Evolutionary conservation across 2,113 vertebrate species (phyloP).

Genomic region (Nyctibius bracteatus): DNA sequence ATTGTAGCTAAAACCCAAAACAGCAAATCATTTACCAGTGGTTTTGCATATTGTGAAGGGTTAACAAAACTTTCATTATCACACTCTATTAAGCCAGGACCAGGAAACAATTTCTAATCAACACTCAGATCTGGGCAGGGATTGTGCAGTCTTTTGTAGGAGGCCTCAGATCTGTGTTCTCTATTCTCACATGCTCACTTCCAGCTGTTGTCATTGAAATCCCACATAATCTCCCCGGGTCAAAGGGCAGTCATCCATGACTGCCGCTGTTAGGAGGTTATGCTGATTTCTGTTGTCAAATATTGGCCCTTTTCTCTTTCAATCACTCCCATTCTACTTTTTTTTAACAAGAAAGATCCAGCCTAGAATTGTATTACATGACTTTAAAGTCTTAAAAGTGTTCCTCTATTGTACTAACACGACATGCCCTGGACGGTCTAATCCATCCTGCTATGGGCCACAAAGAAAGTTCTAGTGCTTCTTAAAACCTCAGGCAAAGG

Average conservation of each 20-base stretch:
- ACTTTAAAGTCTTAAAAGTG: slow-evolving; percentile 85
- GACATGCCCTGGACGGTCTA: slow-evolving; percentile 68
- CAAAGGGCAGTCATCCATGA: slow-evolving; percentile 86
- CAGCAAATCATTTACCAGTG: background rate
- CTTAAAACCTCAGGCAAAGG: slow-evolving; percentile 57
- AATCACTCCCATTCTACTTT: slow-evolving; percentile 78
- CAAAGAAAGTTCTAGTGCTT: slow-evolving; percentile 71
- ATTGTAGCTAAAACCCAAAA: background rate
- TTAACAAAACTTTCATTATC: slow-evolving; percentile 75
- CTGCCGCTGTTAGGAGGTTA: slow-evolving; percentile 83
- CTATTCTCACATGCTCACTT: slow-evolving; percentile 80
- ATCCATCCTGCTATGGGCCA: slow-evolving; percentile 69
- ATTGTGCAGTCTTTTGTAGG: slow-evolving; percentile 76
- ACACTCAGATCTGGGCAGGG: slow-evolving; percentile 77
- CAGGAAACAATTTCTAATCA: slow-evolving; percentile 83
- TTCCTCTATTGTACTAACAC: slow-evolving; percentile 72
- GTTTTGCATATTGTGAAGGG: slow-evolving; percentile 59
- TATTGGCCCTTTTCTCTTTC: slow-evolving; percentile 80
- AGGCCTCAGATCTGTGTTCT: slow-evolving; percentile 77
- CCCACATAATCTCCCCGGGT: slow-evolving; percentile 83
- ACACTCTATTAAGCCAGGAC: slow-evolving; percentile 79
- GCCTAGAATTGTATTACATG: slow-evolving; percentile 83
- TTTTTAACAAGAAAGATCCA: slow-evolving; percentile 77
- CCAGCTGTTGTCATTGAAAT: slow-evolving; percentile 87
- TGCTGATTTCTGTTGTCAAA: slow-evolving; percentile 87